These are phyloP conservation scores for Thecophora atra DNA, from an alignment of 2,888 invertebrate species.

Conservation along the genomic window DNA sequence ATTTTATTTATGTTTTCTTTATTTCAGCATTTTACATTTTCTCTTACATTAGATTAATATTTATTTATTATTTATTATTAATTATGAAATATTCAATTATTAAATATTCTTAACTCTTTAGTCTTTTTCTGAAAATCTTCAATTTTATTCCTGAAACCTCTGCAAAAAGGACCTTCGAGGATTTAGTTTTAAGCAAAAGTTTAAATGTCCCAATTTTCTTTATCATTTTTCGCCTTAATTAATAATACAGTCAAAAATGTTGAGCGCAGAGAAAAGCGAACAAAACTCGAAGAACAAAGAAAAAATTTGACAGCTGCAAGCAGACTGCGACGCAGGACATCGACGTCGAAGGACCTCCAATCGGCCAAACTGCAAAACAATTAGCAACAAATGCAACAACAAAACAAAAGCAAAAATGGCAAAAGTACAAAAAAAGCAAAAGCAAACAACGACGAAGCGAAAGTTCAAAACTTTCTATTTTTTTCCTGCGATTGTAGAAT, in stretches of 20 bases:
- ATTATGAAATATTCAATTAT: too few relatives aligned
- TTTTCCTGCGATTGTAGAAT: neutral
- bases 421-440: neutral
- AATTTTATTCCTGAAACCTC: neutral
- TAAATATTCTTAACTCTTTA: too few relatives aligned
- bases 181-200: neutral
- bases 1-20: too few relatives aligned
- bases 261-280: neutral
- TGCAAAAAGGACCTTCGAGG: neutral
- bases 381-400: conserved; percentile 14
- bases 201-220: neutral
- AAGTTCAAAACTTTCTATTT: conserved; percentile 28
- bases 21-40: too few relatives aligned
- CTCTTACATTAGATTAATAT: too few relatives aligned
- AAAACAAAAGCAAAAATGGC: neutral
- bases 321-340: neutral
- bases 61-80: too few relatives aligned
- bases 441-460: neutral
- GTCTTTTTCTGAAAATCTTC: too few relatives aligned
- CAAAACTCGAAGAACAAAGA: conserved; percentile 12
- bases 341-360: conserved; percentile 26
- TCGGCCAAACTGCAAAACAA: conserved; percentile 30
- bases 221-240: conserved; percentile 11
- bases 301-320: conserved; percentile 18
- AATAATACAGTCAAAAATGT: conserved; percentile 24